These are phyloP conservation scores for Drosophila flavopinicola DNA, from an alignment of 2,888 invertebrate genomes.

Conservation along the genomic window DNA sequence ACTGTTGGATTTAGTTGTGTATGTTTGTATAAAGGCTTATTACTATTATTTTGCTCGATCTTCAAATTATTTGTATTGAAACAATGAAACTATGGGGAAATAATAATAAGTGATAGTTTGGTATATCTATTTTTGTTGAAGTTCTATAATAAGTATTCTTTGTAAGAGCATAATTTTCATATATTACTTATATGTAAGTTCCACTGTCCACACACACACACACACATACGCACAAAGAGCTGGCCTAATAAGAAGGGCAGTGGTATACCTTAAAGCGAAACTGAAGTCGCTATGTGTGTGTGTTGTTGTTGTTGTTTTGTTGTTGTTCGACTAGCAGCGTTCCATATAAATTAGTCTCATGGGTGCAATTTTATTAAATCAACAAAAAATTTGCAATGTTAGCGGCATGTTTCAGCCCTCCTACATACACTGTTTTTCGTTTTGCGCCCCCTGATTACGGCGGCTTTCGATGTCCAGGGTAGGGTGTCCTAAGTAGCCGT, in stretches of 20 bases:
- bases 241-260: conserved; percentile 21
- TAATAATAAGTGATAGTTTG: no score
- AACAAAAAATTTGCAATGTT: conserved; percentile 84
- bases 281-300: no score
- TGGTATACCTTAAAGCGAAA: conserved; percentile 71
- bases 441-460: conserved; percentile 30
- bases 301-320: conserved; percentile 43
- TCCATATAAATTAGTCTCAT: conserved; percentile 84
- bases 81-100: no score
- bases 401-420: conserved; percentile 46
- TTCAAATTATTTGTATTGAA: no score
- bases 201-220: conserved; percentile 53
- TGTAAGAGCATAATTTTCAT: no score
- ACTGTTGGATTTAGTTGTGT: no score
- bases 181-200: not conserved
- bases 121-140: no score
- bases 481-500: conserved; percentile 61
- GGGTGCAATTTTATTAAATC: conserved; percentile 84
- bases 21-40: no score
- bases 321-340: conserved; percentile 66
- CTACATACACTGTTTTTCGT: conserved; percentile 1
- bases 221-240: not conserved
- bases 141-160: no score
- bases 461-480: not conserved
- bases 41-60: no score